Conservation (phyloP, 2,113 vertebrate species). For the Eudorcas thomsonii region DNA sequence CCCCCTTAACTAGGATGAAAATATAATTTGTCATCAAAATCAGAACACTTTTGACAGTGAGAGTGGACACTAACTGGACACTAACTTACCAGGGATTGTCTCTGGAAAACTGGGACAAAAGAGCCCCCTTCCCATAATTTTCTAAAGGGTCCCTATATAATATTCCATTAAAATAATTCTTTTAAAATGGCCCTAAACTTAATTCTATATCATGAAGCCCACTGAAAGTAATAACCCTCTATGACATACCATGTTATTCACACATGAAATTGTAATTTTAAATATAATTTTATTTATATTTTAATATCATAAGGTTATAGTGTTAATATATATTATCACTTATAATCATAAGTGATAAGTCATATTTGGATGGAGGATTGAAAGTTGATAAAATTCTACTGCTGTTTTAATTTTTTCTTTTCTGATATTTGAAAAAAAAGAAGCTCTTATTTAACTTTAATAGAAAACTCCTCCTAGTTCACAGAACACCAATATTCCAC, state of each 20-base stretch:
- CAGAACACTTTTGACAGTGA: background rate
- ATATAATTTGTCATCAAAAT: conserved; percentile 11
- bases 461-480: background rate
- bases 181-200: background rate
- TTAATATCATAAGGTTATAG: background rate
- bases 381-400: background rate
- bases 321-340: background rate
- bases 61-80: background rate
- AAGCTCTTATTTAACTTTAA: background rate
- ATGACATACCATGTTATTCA: background rate
- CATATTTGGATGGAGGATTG: background rate
- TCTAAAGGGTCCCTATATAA: background rate
- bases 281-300: background rate
- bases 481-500: background rate
- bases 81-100: background rate
- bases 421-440: background rate
- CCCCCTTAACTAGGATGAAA: background rate
- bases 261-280: background rate
- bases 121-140: background rate
- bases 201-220: background rate
- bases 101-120: background rate
- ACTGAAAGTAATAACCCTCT: background rate
- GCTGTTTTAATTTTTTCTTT: background rate
- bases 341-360: background rate
- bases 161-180: background rate